Base-by-base conservation (phyloP, 2,797 vertebrate genomes). In the Telmatherina bonti region DNA sequence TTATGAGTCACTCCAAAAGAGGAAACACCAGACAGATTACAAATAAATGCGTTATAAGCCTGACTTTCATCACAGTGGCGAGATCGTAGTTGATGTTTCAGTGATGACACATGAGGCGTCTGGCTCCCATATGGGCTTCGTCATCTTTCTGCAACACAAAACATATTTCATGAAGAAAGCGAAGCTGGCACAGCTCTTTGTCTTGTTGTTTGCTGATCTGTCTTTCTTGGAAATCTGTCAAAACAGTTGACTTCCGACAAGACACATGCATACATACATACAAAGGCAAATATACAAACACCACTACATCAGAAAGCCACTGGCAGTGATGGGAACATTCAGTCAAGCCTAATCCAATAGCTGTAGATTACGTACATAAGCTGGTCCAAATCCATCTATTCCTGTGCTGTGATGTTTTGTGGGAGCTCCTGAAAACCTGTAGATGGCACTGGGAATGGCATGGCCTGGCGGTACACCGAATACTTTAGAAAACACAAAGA, bases 381-480 rank as follows among this genome's bases (percentile, higher is more conserved):
- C 24, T 1, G 0, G 9, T 54, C 53, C 69, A 76, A 59, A 41
- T 43, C 31, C 51, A 33, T 53, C 29, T 54, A 61, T 35, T 76
- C 85, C 88, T 49, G 76, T 61, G 72, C 91, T 36, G 36, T 62
- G 41, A 52, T 9, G 63, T 67, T 26, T 0, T 6, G 54, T 36
- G 74, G 64, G 53, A 59, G 1, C 35, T 67, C 80, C 70, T 70
- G 68, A 54, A 77, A 63, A 51, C 36, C 67, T 45, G 43, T 29
- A 58, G 83, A 36, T 51, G 74, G 36, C 43, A 93, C 24, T 35
- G 88, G 89, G 45, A 86, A 51, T 5, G 87, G 63, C 59, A 94
- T 80, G 41, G 70, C 78, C 54, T 85, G 76, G 33, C 68, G 85
- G 85, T 69, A 88, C 47, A 95, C 67, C n/a, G 92, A 93, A 24